These are phyloP conservation scores for Chouioia cunea DNA, from an alignment of 2,888 invertebrate genomes.

Conservation along the genomic window DNA sequence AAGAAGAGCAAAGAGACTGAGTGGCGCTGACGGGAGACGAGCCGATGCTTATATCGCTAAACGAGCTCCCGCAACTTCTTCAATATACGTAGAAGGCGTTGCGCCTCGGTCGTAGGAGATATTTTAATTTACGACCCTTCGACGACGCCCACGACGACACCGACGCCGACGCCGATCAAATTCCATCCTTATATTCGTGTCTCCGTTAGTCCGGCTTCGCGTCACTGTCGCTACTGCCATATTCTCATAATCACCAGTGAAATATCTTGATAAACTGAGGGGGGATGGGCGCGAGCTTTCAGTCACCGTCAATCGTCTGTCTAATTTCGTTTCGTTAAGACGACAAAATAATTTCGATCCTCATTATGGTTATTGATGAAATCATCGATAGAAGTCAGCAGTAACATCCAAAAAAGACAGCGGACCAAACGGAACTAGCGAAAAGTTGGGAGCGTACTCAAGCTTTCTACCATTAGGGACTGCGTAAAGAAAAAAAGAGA, in stretches of 20 bases:
- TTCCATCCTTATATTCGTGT: slow-evolving; percentile 48
- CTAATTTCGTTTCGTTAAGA: neutral
- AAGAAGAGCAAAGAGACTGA: neutral
- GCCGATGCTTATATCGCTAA: no score
- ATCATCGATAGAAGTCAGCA: neutral
- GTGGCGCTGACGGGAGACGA: no score
- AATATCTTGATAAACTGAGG: slow-evolving; percentile 21
- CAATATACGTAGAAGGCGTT: no score
- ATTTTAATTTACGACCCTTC: slow-evolving; percentile 62
- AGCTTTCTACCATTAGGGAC: no score
- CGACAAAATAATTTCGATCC: neutral
- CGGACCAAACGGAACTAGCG: neutral
- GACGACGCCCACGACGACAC: slow-evolving; percentile 43
- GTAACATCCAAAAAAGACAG: neutral
- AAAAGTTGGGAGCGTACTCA: neutral
- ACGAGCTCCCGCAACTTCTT: no score
- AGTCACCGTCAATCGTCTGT: slow-evolving; percentile 26
- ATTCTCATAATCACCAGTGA: slow-evolving; percentile 47
- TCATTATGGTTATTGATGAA: neutral
- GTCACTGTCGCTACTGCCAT: slow-evolving; percentile 45
- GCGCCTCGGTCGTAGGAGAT: slow-evolving; percentile 50
- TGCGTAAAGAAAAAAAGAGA: no score
- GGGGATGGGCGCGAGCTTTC: slow-evolving; percentile 22
- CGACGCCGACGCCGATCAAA: slow-evolving; percentile 54
- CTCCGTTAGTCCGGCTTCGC: neutral